Evolutionary conservation across 2,888 invertebrate genomes (phyloP), one percentile per base, ranked within the genome.

Genomic region (Abrostola tripartita): DNA sequence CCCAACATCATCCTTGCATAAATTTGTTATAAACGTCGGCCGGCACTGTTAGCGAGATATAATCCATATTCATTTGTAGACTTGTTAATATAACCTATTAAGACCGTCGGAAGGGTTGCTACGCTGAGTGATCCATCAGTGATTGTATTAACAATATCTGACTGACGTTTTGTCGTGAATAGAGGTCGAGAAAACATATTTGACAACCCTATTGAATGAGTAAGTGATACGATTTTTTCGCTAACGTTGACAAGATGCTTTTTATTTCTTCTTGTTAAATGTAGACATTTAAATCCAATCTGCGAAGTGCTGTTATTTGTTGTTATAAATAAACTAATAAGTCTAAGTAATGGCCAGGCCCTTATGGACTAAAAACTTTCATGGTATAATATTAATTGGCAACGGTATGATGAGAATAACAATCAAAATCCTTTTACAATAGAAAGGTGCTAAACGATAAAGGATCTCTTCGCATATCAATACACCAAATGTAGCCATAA

Each of bases 1-100:
- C 61, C 53, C 44, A 35, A 42, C 54, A 62, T 70, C 65, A 73
- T 67, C 67, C 61, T 58, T 66, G 70, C 70, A 74, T 74, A 68
- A 74, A 74, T 74, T 74, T 61, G 62, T 62, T 66, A 37, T 55
- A 63, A 67, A 52, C 52, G 36, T 52, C 44, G 40, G 49, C 12
- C 36, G 61, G 55, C 58, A 71, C 73, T 65, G 63, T 70, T 50
- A 24, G 47, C 41, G 60, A 55, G 55, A 63, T 55, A 50, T 61
- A 60, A 69, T 73, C 50, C 70, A 70, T 74, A 71, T 74, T 74
- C 73, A 74, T 70, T 66, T 64, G 65, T 60, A 58, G 40, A 37
- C 51, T 37, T 52, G 53, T 63, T 62, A 73, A 50, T 50, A 50
- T 67, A 66, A 57, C 41, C 55, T 61, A 65, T 62, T 55, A 37